Evolutionary conservation across 2,888 invertebrate genomes (phyloP).

Genomic region (Agapetus fuscipes): DNA sequence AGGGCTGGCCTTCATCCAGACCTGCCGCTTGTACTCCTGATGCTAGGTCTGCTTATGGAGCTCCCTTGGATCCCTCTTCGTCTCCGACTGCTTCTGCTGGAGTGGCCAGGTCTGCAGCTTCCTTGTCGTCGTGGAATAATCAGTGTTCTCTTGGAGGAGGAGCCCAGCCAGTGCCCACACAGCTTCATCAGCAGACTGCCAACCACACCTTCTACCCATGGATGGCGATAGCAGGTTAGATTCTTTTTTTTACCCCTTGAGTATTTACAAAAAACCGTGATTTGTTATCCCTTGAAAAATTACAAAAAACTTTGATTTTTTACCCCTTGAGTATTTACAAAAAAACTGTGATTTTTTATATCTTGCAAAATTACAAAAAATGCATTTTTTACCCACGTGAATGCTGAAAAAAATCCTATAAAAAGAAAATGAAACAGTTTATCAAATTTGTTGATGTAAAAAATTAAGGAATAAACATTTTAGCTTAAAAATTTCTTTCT

Average conservation of each 20-base stretch:
- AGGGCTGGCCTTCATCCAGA: slow-evolving; percentile 59
- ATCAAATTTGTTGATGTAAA: no score
- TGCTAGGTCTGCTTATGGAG: slow-evolving; percentile 66
- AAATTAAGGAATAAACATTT: no score
- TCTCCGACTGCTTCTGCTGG: slow-evolving; percentile 58
- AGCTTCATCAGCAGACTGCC: slow-evolving; percentile 80
- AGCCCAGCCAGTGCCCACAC: slow-evolving; percentile 69
- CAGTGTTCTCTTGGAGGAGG: slow-evolving; percentile 79
- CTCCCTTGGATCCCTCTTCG: slow-evolving; percentile 62
- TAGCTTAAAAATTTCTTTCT: no score
- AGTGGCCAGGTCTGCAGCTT: slow-evolving; percentile 42
- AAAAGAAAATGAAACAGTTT: no score
- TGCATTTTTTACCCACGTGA: no score
- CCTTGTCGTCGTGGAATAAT: slow-evolving; percentile 65
- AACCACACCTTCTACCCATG: slow-evolving; percentile 95
- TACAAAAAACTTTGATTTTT: no score
- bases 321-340: no score
- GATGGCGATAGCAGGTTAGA: slow-evolving; percentile 98
- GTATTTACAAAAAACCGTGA: background rate
- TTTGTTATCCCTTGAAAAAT: no score
- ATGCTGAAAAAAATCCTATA: no score
- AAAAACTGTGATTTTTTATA: no score
- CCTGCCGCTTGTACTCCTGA: slow-evolving; percentile 88
- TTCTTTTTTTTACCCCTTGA: slow-evolving; percentile 1
- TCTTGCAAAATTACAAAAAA: no score